A percentile compares a stretch with the other conserved stretches of the same genome.
Conservation (phyloP, 2,888 invertebrate species). For the Heliothis peltigera region DNA sequence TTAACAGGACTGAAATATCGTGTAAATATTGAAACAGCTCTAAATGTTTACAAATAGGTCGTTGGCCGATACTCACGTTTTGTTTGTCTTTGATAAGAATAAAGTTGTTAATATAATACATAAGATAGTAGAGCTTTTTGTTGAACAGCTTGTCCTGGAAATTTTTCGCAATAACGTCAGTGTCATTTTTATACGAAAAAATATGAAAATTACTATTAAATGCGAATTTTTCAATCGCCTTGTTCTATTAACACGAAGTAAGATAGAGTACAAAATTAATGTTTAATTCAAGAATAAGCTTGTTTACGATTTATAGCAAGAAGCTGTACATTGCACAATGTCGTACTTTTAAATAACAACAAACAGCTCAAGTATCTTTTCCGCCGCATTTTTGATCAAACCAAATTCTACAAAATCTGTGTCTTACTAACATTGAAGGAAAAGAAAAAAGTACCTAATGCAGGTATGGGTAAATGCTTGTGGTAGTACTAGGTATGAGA, state of each 20-base stretch:
- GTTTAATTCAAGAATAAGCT: neutral
- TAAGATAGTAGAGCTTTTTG: neutral
- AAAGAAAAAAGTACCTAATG: conserved; percentile 31
- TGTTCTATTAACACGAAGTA: neutral
- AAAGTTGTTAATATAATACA: neutral
- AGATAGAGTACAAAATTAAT: neutral
- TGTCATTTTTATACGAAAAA: too few relatives aligned
- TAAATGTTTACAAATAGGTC: conserved; percentile 3
- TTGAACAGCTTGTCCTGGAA: neutral
- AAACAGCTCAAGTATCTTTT: too few relatives aligned
- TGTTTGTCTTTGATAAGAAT: neutral
- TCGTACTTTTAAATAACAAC: too few relatives aligned
- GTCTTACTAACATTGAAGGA: too few relatives aligned
- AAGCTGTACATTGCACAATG: too few relatives aligned
- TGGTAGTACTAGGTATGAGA: conserved; percentile 28
- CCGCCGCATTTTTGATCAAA: too few relatives aligned
- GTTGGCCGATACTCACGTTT: conserved; percentile 11
- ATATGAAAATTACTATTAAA: neutral
- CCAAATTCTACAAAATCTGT: too few relatives aligned
- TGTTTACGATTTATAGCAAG: neutral
- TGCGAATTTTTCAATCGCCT: neutral
- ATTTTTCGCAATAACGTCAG: too few relatives aligned
- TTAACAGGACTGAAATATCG: conserved; percentile 5
- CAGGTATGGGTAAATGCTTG: conserved; percentile 22
- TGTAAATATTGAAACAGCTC: conserved; percentile 39